Percentiles rank a stretch among this genome's conserved stretches.
Evolutionary conservation across 1,140 invertebrate genomes (phyloP).

Genomic region (Gonatopus flavifemur): DNA sequence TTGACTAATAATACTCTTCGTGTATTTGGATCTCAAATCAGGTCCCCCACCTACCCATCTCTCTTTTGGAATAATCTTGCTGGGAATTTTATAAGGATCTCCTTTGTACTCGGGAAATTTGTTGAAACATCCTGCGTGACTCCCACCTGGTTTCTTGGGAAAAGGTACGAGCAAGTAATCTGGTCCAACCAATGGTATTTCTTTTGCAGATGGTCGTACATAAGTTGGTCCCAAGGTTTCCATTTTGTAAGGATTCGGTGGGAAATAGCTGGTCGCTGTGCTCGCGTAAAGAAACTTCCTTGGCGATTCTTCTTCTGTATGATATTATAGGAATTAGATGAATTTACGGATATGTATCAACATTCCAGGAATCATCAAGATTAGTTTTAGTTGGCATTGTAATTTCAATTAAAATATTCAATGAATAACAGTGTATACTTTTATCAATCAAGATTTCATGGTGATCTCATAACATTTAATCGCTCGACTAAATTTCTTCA

Average conservation of each 20-base stretch:
- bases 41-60: constrained; percentile 30
- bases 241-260: constrained; percentile 36
- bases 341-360: no score
- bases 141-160: constrained; percentile 39
- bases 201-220: constrained; percentile 19
- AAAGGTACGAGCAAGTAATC: constrained; percentile 34
- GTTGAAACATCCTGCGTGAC: constrained; percentile 41
- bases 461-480: no score
- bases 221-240: constrained; percentile 26
- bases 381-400: no score
- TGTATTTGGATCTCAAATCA: constrained; percentile 35
- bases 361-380: no score
- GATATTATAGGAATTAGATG: no score
- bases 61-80: not conserved
- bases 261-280: constrained; percentile 28
- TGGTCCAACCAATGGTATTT: constrained; percentile 5
- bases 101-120: constrained; percentile 32
- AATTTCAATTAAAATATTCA: no score
- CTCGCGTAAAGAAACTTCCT: constrained; percentile 22
- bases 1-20: constrained; percentile 40
- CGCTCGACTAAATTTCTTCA: no score
- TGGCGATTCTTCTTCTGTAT: no score
- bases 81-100: constrained; percentile 26
- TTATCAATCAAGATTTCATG: no score
- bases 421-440: no score